These are phyloP conservation scores for Melanotaenia pygmaea DNA, from an alignment of 2,797 vertebrate species.

Conservation along the genomic window DNA sequence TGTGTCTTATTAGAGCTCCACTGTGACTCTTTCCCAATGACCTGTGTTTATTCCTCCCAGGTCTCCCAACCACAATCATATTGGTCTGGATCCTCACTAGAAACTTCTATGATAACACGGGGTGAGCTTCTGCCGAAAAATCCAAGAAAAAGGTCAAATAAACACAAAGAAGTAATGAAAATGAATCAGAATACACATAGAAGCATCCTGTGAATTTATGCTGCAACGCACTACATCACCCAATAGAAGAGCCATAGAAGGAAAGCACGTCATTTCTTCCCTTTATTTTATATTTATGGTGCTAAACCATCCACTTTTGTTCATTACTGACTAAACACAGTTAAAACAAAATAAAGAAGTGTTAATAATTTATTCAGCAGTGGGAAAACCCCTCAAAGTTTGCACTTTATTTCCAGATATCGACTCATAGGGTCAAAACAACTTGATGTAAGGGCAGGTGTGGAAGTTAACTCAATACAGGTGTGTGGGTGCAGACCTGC, in stretches of 20 bases:
- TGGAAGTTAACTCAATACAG: too few species aligned
- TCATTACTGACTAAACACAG: background rate
- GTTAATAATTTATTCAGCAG: background rate
- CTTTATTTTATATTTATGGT: too few species aligned
- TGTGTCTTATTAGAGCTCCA: background rate
- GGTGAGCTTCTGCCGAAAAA: constrained; percentile 69
- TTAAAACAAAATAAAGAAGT: background rate
- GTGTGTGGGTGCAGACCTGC: too few species aligned
- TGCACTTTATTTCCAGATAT: too few species aligned
- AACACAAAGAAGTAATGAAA: background rate
- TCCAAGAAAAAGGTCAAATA: background rate
- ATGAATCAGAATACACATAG: too few species aligned
- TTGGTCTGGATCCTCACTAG: constrained; percentile 84
- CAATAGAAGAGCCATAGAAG: background rate
- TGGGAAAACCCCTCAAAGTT: background rate
- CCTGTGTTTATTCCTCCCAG: constrained; percentile 66
- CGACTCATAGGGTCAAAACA: too few species aligned
- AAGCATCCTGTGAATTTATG: background rate
- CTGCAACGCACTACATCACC: background rate
- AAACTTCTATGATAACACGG: constrained; percentile 84
- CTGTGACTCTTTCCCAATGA: constrained; percentile 7
- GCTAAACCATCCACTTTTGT: background rate
- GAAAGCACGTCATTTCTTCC: background rate
- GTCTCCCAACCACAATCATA: constrained; percentile 83
- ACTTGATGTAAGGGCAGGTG: too few species aligned